Conservation (phyloP, 2,113 vertebrate genomes). For the Myiozetetes cayanensis region DNA sequence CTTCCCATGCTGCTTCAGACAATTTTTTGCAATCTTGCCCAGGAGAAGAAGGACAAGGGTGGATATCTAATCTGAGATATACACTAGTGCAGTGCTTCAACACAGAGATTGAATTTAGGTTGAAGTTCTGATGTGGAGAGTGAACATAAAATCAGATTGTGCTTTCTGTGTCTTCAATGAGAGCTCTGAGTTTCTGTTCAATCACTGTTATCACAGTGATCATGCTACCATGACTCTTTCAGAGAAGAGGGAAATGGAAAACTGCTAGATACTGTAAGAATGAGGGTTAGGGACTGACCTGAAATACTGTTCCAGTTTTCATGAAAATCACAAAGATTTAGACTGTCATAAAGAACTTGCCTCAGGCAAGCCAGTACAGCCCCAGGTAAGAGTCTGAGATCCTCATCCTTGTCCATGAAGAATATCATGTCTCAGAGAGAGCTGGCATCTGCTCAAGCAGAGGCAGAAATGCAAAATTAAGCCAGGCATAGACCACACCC, state of each 20-base stretch:
- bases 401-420: neutral
- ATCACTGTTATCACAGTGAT: neutral
- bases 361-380: neutral
- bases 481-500: neutral
- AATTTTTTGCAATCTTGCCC: neutral
- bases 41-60: neutral
- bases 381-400: neutral
- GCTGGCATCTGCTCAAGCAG: neutral
- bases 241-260: neutral
- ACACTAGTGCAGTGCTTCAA: neutral
- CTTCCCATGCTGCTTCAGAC: neutral
- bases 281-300: neutral
- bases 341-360: neutral
- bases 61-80: neutral
- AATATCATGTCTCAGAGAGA: neutral
- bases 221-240: neutral
- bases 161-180: neutral
- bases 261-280: neutral
- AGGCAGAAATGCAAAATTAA: neutral
- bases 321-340: neutral
- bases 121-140: neutral
- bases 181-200: neutral
- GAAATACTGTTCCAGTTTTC: neutral
- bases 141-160: neutral
- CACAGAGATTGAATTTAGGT: neutral